phyloP scores from a whole-genome alignment of 2,888 invertebrate genomes.

The Caenorhabditis sinica region DNA sequence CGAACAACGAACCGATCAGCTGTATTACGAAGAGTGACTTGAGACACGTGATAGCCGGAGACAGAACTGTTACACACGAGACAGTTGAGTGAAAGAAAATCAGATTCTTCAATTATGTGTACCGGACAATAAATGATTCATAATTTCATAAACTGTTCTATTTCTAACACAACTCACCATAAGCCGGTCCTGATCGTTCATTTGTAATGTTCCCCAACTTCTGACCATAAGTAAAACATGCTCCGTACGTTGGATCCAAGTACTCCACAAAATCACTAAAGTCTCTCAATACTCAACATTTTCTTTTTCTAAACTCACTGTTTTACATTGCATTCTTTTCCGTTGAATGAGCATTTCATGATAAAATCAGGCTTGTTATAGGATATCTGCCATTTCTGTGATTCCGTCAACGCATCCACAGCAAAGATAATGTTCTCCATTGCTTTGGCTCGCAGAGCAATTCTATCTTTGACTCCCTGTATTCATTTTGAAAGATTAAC shows the following conservation, averaged over 20 bases:
- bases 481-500: not conserved
- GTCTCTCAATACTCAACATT: not conserved
- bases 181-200: conserved; percentile 82
- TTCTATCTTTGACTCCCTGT: conserved; percentile 82
- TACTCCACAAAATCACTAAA: conserved; percentile 82
- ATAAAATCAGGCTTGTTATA: conserved; percentile 79
- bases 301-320: conserved; percentile 68
- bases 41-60: not conserved
- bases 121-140: too few species aligned
- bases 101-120: too few species aligned
- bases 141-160: not conserved
- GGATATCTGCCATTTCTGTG: conserved; percentile 69
- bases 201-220: conserved; percentile 76
- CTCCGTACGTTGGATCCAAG: conserved; percentile 83
- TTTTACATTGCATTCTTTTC: conserved; percentile 81
- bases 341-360: conserved; percentile 83
- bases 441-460: conserved; percentile 81
- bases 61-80: not conserved
- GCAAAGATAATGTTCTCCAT: conserved; percentile 83
- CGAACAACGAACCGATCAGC: not conserved
- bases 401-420: conserved; percentile 78
- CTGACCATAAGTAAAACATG: conserved; percentile 83
- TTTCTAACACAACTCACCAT: conserved; percentile 70
- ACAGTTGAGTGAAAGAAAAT: not conserved
- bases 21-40: not conserved